Base-by-base conservation (phyloP, 2,888 invertebrate genomes). In the Sinodicranocentrus sp. region DNA sequence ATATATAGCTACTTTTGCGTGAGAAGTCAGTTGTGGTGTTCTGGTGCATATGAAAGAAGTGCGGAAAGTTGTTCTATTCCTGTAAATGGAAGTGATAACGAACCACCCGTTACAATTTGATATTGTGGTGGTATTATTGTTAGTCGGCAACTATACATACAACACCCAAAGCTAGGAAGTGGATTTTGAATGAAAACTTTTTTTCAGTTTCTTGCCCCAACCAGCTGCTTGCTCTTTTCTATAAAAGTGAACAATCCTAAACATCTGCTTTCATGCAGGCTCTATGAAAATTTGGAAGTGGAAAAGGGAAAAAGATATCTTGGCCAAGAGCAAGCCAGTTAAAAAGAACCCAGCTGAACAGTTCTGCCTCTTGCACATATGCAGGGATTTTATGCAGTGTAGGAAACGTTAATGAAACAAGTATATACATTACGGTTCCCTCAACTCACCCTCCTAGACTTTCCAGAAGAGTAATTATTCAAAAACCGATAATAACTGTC, bases 401-500 rank as follows among this genome's bases (percentile, higher is more conserved):
- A n/a, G n/a, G n/a, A n/a, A n/a, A 39, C 28, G 44, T 73, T 68
- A 39, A 59, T 70, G 48, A 59, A 77, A 33, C 77, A 54, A 54
- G 54, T 57, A 21, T 13, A n/a, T 8, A n/a, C n/a, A 52, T 57
- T 57, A 25, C 61, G 17, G 61, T 52, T 65, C 61, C 39, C 10
- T 63, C 19, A 2, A 61, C 25, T 39, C 21, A 25, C 25, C 23
- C 43, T 25, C 48, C 15, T 15, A 39, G 23, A 13, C 25, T 68
- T 68, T 77, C 77, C 77, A 70, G 78, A 39, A 39, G 39, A 33
- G 70, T 39, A 78, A 78, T 78, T 78, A 78, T 78, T 78, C 70
- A 78, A 70, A 70, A 70, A 61, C 52, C 70, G 48, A 78, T 70
- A 78, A 78, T 78, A 70, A 78, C 70, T 78, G 78, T 78, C 78